Evolutionary conservation across 2,888 invertebrate species (phyloP), one percentile per base, ranked within the genome.

Genomic region (Dicranocentrus wangi): DNA sequence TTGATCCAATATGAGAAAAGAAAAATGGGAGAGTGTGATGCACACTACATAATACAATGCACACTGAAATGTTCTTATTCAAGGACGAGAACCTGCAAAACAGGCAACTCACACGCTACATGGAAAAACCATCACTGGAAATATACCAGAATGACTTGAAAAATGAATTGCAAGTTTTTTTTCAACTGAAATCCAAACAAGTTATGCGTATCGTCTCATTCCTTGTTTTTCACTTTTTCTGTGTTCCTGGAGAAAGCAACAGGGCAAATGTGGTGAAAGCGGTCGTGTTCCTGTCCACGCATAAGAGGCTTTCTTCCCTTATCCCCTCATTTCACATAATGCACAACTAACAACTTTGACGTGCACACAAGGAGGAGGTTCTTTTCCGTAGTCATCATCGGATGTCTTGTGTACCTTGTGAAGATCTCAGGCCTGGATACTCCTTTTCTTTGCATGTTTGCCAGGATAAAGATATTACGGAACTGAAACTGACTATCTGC

Each of bases 241-340:
- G 15, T 42, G 23, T 53, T 42, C n/a, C 7, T 10, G 39, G 53
- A 19, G 65, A 65, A 72, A 72, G 72, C 72, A 72, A 72, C 72
- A 72, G 72, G 72, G 23, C 63, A 63, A 72, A 61, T 19, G 23
- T 23, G 19, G 27, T 25, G 17, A 61, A 17, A 32, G 43, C 63
- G 2, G 42, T 32, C 28, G 63, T 32, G 32, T 32, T 32, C 10
- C 5, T 32, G 10, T 3, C 32, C 32, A 32, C 10, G 5, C 32
- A 3, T 10, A 10, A 32, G 32, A 32, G 32, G 10, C 10, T 32
- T 32, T 10, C 10, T 32, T 32, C 10, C 10, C 32, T 32, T 10
- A 32, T 10, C 3, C 32, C 10, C 10, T 32, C 32, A 7, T 10
- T 32, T 10, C 32, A 32, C 32, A 32, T 32, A 7, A 32, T 32